Percentiles rank a stretch among this genome's conserved stretches.
These are phyloP conservation scores for Nothocercus julius DNA, from an alignment of 2,113 vertebrate species.

Conservation along the genomic window DNA sequence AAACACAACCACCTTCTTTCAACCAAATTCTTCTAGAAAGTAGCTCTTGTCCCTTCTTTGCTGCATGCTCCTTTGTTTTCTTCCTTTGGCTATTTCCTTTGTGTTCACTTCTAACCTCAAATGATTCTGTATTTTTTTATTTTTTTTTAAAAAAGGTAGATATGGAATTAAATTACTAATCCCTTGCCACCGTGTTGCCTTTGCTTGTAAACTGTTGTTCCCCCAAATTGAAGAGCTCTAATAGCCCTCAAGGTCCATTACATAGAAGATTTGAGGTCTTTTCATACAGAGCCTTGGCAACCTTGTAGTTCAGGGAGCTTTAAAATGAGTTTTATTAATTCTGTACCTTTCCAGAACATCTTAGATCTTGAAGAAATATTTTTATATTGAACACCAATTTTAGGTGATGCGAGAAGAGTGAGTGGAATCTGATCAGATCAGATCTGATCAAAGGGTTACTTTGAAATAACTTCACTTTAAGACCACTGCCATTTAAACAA, in stretches of 20 bases:
- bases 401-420: not conserved
- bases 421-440: not conserved
- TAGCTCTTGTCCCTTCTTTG: not conserved
- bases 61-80: not conserved
- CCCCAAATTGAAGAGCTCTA: not conserved
- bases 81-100: not conserved
- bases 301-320: not conserved
- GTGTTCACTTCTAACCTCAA: not conserved
- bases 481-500: not conserved
- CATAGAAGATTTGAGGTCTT: not conserved
- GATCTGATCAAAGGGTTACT: not conserved
- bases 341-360: not conserved
- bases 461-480: not conserved
- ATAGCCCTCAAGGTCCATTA: not conserved
- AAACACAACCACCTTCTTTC: not conserved
- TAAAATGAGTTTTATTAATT: not conserved
- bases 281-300: not conserved
- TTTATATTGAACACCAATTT: not conserved
- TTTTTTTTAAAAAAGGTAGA: not conserved
- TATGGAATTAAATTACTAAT: not conserved
- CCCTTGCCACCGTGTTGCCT: not conserved
- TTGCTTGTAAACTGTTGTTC: not conserved
- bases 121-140: not conserved
- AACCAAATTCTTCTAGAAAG: not conserved
- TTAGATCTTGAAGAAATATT: not conserved